These are phyloP conservation scores for Eublepharis macularius DNA, from an alignment of 2,113 vertebrate species.

Conservation along the genomic window DNA sequence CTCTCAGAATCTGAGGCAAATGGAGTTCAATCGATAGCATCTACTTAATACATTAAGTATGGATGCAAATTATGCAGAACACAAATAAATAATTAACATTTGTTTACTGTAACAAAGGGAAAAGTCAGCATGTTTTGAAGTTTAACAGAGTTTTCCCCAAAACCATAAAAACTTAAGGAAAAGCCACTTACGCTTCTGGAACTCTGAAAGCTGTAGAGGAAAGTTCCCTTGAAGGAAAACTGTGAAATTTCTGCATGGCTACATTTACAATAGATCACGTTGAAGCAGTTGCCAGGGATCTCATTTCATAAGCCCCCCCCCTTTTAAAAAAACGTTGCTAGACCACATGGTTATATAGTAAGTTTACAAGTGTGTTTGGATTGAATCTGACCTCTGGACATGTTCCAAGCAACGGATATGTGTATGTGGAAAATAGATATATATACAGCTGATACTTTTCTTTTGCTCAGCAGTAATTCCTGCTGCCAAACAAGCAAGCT, in stretches of 20 bases:
- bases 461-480: not conserved
- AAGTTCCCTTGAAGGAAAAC: not conserved
- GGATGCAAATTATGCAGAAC: conserved; percentile 66
- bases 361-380: not conserved
- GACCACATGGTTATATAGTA: not conserved
- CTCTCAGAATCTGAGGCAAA: conserved; percentile 51
- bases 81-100: conserved; percentile 73
- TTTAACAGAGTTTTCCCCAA: conserved; percentile 62
- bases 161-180: conserved; percentile 14
- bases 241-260: not conserved
- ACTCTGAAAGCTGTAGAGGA: not conserved
- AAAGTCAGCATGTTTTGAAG: conserved; percentile 70
- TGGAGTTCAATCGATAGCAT: conserved; percentile 66
- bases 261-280: not conserved
- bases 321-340: not conserved
- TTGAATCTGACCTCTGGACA: not conserved
- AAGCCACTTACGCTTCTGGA: not conserved
- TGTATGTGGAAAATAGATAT: not conserved
- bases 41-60: conserved; percentile 73
- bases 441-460: not conserved
- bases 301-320: not conserved
- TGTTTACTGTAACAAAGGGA: conserved; percentile 69
- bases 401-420: not conserved
- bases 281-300: not conserved
- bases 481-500: not conserved